Evolutionary conservation across 2,113 vertebrate genomes (phyloP), one percentile per base, ranked within the genome.

Genomic region (Irena cyanogastra): DNA sequence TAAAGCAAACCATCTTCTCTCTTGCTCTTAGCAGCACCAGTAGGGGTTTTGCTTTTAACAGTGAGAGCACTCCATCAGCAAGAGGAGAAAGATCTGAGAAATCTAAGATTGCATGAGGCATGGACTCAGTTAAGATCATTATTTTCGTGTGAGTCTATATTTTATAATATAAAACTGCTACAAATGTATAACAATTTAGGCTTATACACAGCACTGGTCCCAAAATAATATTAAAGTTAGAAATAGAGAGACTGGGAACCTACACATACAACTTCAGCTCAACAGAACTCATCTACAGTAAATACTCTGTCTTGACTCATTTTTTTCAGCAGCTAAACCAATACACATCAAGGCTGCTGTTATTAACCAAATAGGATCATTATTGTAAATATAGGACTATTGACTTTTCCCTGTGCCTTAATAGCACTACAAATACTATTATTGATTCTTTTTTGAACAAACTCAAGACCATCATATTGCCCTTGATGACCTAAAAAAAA

Each of bases 181-280:
- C 26, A 76, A 75, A 63, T 2, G 0, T 60, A 15, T 54, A 87
- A 54, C 11, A 78, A 77, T 78, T 84, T 64, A 60, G 37, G 37
- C 10, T 89, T 68, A 61, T 65, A 70, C 49, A 72, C 27, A 56
- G 23, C 24, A 69, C 52, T 83, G n/a, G 42, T 71, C 70, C 52
- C 41, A 71, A 83, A 72, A 89, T n/a, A 78, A 49, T 61, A 54
- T 15, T 75, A 64, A 96, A 94, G 78, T 68, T 89, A 96, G 87
- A 91, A 89, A 65, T 50, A 85, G 26, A 81, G 65, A 81, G 52
- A 33, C 21, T 87, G 33, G 66, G 59, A 89, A 65, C 54, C 24
- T 68, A 75, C n/a, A 82, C 11, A 71, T 91, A 90, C n/a, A 27
- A 39, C 41, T 96, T 94, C 64, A 93, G 56, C 41, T 90, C 52